Evolutionary conservation across 2,888 invertebrate species (phyloP).

Genomic region (Pimpla rufipes): DNA sequence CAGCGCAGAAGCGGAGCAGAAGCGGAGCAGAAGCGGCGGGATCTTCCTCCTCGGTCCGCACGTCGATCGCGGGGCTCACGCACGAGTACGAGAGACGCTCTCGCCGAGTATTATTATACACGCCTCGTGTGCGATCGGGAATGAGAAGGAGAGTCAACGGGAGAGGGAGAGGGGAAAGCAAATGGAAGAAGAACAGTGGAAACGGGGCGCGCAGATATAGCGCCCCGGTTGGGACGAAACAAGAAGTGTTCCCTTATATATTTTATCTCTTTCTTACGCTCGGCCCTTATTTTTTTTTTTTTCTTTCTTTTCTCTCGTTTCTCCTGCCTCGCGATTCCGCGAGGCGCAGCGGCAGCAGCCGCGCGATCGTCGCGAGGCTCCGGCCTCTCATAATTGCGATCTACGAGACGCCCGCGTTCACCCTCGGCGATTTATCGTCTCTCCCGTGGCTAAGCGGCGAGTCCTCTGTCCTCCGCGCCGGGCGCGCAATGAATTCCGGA

Average conservation of each 20-base stretch:
- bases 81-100: conserved; percentile 27
- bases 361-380: conserved; percentile 55
- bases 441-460: conserved; percentile 52
- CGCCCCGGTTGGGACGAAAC: conserved; percentile 41
- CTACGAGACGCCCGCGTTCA: conserved; percentile 69
- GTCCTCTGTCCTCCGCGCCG: conserved; percentile 37
- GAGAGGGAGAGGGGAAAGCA: conserved; percentile 12
- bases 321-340: conserved; percentile 36
- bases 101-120: conserved; percentile 57
- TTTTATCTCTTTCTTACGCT: conserved; percentile 53
- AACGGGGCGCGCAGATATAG: conserved; percentile 39
- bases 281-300: too few species aligned
- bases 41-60: conserved; percentile 67
- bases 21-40: conserved; percentile 29
- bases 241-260: conserved; percentile 48
- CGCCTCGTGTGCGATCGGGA: conserved; percentile 59
- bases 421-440: conserved; percentile 61
- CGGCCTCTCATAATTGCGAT: conserved; percentile 71
- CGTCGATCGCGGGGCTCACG: conserved; percentile 27
- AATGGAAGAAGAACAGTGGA: conserved; percentile 34
- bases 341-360: conserved; percentile 15
- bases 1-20: neutral
- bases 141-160: conserved; percentile 58
- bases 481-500: conserved; percentile 64
- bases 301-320: conserved; percentile 27